A percentile compares a stretch with the other conserved stretches of the same genome.
These are phyloP conservation scores for Indicator maculatus DNA, from an alignment of 2,113 vertebrate species.

Conservation along the genomic window DNA sequence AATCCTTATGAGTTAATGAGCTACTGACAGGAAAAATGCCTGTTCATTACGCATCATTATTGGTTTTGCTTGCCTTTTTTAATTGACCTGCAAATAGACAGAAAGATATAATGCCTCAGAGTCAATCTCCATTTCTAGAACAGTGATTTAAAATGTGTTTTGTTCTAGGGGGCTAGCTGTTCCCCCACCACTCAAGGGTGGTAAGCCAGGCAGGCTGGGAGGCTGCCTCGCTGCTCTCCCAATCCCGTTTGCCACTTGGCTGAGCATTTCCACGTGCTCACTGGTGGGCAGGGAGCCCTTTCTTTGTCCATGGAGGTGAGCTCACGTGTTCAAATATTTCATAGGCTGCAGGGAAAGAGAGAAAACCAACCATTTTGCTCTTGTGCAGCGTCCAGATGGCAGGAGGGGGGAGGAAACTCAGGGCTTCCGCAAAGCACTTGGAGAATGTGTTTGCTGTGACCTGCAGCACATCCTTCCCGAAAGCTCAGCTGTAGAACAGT, in stretches of 20 bases:
- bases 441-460: not conserved
- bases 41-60: conserved; percentile 33
- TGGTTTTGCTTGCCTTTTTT: not conserved
- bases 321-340: not conserved
- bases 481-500: not conserved
- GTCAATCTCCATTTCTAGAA: not conserved
- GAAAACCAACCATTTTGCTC: not conserved
- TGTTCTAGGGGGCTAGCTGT: not conserved
- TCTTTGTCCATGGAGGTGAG: conserved; percentile 16
- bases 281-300: not conserved
- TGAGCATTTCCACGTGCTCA: not conserved
- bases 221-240: not conserved
- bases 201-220: not conserved
- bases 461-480: not conserved
- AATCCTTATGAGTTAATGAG: not conserved
- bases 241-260: not conserved
- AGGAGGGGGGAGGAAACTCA: not conserved
- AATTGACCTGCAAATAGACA: not conserved
- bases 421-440: not conserved
- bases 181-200: not conserved
- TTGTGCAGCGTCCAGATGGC: conserved; percentile 20
- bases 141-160: not conserved
- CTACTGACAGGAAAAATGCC: conserved; percentile 28
- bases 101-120: not conserved
- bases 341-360: not conserved